Evolutionary conservation across 2,888 invertebrate genomes (phyloP), one percentile per base, ranked within the genome.

Genomic region (Operophtera brumata): DNA sequence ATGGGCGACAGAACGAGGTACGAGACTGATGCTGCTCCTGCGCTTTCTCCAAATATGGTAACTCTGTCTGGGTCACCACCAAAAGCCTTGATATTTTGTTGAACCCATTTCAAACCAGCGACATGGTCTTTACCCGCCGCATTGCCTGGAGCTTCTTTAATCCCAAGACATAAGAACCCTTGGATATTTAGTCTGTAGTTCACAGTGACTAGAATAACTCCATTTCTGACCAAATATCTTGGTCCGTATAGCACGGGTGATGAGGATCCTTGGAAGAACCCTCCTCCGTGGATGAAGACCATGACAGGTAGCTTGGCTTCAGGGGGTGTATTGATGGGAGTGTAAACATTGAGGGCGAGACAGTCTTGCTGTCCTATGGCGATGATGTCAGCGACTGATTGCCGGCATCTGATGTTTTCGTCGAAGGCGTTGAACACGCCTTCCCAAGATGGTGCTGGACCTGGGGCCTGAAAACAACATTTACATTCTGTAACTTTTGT

Each of bases 221-320:
- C 78, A 67, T 86, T 82, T 4, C 67, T 30, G 0, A 82, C 71
- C 43, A 90, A 62, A 53, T 82, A 84, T 12, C 80, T 72, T 0
- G 88, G 85, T 0, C 87, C 87, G 13, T 84, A 88, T 1, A 84
- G 4, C 0, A 71, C 1, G 2, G 67, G 65, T 5, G 71, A 67
- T 0, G 75, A 73, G 0, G 86, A 83, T 0, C 86, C 86, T 41
- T 77, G 67, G 32, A 75, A 82, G 59, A 71, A 90, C 0, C 82
- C 88, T 53, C 89, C 89, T 6, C 89, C 89, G 28, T 89, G 89
- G 1, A 89, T 75, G 52, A 74, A 87, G 4, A 83, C 73, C 88
- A 89, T 88, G 8, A 88, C 86, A 0, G 88, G 84, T 11, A 84
- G 65, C 6, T 63, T 67, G 3, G 66, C 62, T 2, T 60, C 54